Evolutionary conservation across 2,888 invertebrate species (phyloP).

Genomic region (Clivina fossor): DNA sequence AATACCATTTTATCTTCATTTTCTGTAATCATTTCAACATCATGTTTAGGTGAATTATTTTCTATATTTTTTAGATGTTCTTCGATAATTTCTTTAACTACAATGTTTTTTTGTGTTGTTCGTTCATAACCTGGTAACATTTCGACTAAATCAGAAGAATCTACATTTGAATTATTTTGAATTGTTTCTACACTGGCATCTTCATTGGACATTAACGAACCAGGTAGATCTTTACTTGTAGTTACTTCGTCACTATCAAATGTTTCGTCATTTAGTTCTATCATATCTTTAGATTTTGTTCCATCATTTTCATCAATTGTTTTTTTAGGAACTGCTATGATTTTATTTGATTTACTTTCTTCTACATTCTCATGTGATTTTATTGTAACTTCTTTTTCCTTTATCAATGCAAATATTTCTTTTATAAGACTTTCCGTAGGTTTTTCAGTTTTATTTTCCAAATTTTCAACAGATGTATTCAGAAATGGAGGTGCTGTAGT

Average conservation of each 20-base stretch:
- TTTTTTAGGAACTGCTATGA: slow-evolving; percentile 41
- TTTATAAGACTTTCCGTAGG: too few species aligned
- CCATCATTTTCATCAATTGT: slow-evolving; percentile 42
- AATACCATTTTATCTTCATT: slow-evolving; percentile 47
- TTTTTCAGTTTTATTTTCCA: slow-evolving; percentile 35
- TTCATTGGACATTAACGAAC: slow-evolving; percentile 45
- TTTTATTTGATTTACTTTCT: slow-evolving; percentile 26
- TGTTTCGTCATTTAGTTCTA: slow-evolving; percentile 26
- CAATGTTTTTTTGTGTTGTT: too few species aligned
- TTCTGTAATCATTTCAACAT: slow-evolving; percentile 30
- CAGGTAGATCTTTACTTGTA: slow-evolving; percentile 43
- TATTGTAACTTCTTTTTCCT: too few species aligned
- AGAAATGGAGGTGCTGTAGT: too few species aligned
- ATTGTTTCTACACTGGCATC: slow-evolving; percentile 47
- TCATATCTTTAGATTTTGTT: slow-evolving; percentile 35
- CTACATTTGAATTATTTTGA: slow-evolving; percentile 28
- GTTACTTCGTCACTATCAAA: slow-evolving; percentile 46
- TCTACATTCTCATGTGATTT: slow-evolving; percentile 6
- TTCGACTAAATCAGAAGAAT: slow-evolving; percentile 45
- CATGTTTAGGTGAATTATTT: slow-evolving; percentile 46
- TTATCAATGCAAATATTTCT: too few species aligned
- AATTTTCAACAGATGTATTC: slow-evolving; percentile 30
- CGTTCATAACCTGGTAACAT: slow-evolving; percentile 40
- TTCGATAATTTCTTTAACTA: slow-evolving; percentile 5
- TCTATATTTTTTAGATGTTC: slow-evolving; percentile 33